Evolutionary conservation across 2,113 vertebrate species (phyloP).

Genomic region (Serranochromis macrocephalus): DNA sequence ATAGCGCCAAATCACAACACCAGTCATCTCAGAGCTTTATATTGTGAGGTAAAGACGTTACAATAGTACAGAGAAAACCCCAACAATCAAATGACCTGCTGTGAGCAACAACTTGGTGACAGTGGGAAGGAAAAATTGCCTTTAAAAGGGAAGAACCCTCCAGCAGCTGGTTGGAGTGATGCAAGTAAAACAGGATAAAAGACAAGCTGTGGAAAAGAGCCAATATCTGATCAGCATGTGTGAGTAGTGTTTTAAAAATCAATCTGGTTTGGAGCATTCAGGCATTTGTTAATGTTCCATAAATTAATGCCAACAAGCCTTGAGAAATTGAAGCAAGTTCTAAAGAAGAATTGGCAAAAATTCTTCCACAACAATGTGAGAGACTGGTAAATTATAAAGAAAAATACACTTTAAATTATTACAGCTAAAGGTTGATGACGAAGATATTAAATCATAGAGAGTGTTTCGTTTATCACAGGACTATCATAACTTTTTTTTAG

Average conservation of each 20-base stretch:
- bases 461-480: background rate
- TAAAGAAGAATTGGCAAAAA: background rate
- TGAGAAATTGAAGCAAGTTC: background rate
- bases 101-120: background rate
- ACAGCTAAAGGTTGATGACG: background rate
- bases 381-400: background rate
- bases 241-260: background rate
- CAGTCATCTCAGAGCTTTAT: background rate
- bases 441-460: background rate
- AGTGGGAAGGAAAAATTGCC: background rate
- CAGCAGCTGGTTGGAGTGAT: background rate
- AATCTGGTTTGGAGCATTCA: background rate
- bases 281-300: background rate
- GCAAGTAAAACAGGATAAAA: background rate
- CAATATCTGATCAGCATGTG: background rate
- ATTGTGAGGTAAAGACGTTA: rapidly evolving
- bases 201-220: background rate
- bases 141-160: background rate
- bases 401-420: background rate
- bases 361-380: background rate
- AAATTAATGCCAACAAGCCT: background rate
- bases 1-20: background rate
- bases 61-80: background rate
- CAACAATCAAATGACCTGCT: background rate
- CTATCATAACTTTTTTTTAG: background rate